Conservation (phyloP, 2,113 vertebrate species). For the Marmota monax region DNA sequence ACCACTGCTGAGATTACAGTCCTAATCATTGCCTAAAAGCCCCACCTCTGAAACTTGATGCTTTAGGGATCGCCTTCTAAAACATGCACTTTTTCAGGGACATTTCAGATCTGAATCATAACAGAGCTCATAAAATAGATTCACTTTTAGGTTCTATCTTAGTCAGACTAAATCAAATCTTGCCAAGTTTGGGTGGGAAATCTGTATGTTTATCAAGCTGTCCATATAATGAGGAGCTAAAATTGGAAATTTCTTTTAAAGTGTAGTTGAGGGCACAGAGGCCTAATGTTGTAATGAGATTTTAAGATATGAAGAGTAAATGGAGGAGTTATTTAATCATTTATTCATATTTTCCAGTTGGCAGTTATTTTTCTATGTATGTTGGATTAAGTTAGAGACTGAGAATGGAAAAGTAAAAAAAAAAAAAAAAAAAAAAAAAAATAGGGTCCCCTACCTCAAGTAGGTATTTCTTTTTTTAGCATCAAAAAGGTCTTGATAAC, state of each 20-base stretch:
- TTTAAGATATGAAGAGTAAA: neutral
- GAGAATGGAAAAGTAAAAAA: neutral
- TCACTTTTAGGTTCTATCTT: neutral
- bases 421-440: neutral
- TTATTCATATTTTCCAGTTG: neutral
- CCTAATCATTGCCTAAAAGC: no score
- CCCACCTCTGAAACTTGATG: no score
- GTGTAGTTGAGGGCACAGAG: neutral
- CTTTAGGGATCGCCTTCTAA: no score
- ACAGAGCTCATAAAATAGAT: neutral
- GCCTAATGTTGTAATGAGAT: neutral
- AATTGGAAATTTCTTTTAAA: conserved; percentile 4
- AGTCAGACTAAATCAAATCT: neutral
- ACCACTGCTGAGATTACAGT: no score
- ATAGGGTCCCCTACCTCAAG: neutral
- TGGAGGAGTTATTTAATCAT: neutral
- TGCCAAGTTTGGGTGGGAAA: neutral
- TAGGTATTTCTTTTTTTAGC: neutral
- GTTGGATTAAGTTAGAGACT: neutral
- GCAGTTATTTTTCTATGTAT: neutral
- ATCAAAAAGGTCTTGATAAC: neutral
- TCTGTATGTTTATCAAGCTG: neutral
- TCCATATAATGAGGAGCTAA: neutral
- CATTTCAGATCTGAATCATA: no score
- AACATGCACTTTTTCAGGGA: no score